phyloP scores from a whole-genome alignment of 2,797 vertebrate species.

The Tiaroga cobitis region DNA sequence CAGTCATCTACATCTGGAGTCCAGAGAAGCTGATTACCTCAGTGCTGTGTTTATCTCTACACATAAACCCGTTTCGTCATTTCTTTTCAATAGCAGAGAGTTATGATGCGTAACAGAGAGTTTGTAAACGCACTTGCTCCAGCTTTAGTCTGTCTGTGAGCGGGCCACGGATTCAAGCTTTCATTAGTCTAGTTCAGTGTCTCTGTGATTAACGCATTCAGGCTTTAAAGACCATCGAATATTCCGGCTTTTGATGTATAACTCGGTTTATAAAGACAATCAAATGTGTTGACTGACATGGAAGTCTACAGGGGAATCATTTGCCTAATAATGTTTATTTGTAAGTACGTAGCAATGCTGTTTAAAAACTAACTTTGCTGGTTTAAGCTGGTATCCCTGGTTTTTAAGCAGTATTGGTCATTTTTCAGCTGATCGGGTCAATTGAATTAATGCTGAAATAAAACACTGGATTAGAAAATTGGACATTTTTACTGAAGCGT shows the following conservation, averaged over 20 bases:
- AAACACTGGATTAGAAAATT: neutral
- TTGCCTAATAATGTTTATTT: neutral
- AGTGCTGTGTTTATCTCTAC: conserved; percentile 29
- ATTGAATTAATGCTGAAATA: neutral
- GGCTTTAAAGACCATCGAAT: neutral
- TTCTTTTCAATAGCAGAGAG: neutral
- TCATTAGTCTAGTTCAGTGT: neutral
- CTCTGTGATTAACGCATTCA: neutral
- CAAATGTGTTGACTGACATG: neutral
- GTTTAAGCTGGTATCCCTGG: neutral
- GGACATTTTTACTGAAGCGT: too few relatives aligned
- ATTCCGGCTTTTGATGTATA: neutral
- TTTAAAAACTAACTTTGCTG: neutral
- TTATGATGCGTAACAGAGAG: neutral
- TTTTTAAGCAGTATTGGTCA: neutral
- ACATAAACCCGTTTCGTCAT: conserved; percentile 11
- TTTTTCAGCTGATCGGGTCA: too few relatives aligned
- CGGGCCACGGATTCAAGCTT: neutral
- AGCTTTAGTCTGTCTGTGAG: neutral
- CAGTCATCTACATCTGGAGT: conserved; percentile 1
- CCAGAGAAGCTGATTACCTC: conserved; percentile 11
- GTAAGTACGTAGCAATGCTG: neutral
- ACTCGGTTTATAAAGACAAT: neutral
- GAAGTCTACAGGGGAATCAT: neutral
- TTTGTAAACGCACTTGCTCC: conserved; percentile 1